Evolutionary conservation across 2,113 vertebrate species (phyloP), one percentile per base, ranked within the genome.

Genomic region (Buteo buteo): DNA sequence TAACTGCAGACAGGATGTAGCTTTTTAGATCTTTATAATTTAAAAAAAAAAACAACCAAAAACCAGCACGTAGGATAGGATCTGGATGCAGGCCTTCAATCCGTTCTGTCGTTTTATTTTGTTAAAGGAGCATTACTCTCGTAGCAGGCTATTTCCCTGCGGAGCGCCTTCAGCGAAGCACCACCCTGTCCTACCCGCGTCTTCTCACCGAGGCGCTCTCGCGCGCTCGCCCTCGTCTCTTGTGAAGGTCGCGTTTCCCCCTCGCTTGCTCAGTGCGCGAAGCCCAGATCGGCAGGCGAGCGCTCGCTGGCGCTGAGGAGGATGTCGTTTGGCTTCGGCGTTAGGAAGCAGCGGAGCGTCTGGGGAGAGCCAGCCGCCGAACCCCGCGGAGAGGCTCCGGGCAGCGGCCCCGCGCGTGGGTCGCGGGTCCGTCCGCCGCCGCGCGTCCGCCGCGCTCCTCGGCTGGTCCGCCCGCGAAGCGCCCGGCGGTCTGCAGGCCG

Each of bases 381-480:
- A 45, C 16, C 9, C 10, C 45, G 16, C 64, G n/a, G 44, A 86
- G 44, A 18, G 9, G 17, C 21, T 71, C 78, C 5, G 16, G 36
- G 9, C 55, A 66, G 25, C 13, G 70, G 42, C 28, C 31, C 24
- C 42, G 3, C 32, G 4, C 54, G 17, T 69, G 32, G 16, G 11
- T 59, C 20, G 9, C 13, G 24, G 25, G 38, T 49, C 31, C 49
- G 8, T 62, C 11, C 13, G 8, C 22, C 47, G 28, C 31, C 16
- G 21, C 26, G 3, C 0, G 0, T 40, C 40, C 29, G 38, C 59
- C 24, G 16, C 64, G 26, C 26, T 59, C 6, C 11, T 72, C 19
- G 47, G 15, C 24, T 57, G 32, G 4, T 57, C 34, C 59, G 42
- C 67, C 22, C 26, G 71, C 52, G 44, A 44, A 86, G 32, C 22